These are phyloP conservation scores for Crotophaga sulcirostris DNA, from an alignment of 2,113 vertebrate genomes.

Conservation along the genomic window DNA sequence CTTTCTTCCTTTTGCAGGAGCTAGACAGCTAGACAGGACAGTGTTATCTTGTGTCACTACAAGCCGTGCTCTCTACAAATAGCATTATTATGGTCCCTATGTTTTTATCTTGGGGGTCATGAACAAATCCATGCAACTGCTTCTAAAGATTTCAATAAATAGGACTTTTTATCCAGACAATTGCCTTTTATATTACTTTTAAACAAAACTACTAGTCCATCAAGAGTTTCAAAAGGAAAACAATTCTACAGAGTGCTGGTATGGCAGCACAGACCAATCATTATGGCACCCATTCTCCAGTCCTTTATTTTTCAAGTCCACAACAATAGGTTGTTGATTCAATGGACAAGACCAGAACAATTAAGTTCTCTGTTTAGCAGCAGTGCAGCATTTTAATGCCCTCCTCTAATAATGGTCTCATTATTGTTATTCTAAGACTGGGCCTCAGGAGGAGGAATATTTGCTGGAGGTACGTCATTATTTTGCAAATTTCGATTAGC, in stretches of 20 bases:
- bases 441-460: constrained; percentile 91
- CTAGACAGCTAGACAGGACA: constrained; percentile 70
- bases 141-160: constrained; percentile 85
- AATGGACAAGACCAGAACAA: constrained; percentile 97
- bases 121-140: constrained; percentile 81
- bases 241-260: constrained; percentile 87
- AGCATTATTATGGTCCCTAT: constrained; percentile 76
- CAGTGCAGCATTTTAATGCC: constrained; percentile 94
- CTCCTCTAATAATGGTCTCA: constrained; percentile 95
- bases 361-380: constrained; percentile 96
- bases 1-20: constrained; percentile 68
- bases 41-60: constrained; percentile 70
- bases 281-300: constrained; percentile 92
- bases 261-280: constrained; percentile 93
- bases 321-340: constrained; percentile 99
- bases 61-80: constrained; percentile 72
- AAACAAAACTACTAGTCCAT: constrained; percentile 93
- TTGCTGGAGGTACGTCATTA: constrained; percentile 92
- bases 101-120: constrained; percentile 81
- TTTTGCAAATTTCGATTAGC: constrained; percentile 98
- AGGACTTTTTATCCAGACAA: constrained; percentile 87
- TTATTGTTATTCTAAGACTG: constrained; percentile 98
- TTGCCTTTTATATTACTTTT: constrained; percentile 90
- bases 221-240: constrained; percentile 89
- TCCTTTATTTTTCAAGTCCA: constrained; percentile 92